phyloP scores from a whole-genome alignment of 37 sponge, comb jelly and placozoan genomes.

The Agelas oroides region DNA sequence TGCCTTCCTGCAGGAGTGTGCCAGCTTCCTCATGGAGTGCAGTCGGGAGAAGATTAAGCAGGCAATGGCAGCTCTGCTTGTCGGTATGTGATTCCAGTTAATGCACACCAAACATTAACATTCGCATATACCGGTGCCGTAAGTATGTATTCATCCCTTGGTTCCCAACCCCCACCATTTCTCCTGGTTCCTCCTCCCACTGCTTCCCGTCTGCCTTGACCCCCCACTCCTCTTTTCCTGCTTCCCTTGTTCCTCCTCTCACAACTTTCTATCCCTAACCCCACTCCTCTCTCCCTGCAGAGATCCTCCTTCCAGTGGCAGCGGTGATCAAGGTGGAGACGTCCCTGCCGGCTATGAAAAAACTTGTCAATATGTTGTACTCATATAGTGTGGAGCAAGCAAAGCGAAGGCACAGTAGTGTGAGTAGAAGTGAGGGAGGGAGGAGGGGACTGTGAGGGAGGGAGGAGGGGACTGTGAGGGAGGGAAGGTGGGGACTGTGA shows the following conservation, averaged over 20 bases:
- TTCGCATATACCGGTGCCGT: no score
- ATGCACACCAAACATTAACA: no score
- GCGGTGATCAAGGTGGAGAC: slow-evolving; percentile 84
- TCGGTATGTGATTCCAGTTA: slow-evolving; percentile 7
- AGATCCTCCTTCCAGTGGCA: slow-evolving; percentile 92
- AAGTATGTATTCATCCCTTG: no score
- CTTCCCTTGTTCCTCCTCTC: no score
- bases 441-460: background rate
- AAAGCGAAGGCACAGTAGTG: slow-evolving; percentile 71
- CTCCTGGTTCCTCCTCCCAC: no score
- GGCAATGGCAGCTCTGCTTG: slow-evolving; percentile 83
- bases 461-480: background rate
- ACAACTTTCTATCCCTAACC: no score
- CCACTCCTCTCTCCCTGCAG: slow-evolving; percentile 2
- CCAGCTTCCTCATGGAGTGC: slow-evolving; percentile 77
- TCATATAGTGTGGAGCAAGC: slow-evolving; percentile 77
- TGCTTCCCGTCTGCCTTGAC: no score
- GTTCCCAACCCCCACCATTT: no score
- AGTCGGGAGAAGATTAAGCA: slow-evolving; percentile 67
- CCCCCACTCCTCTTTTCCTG: no score
- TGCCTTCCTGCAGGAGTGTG: slow-evolving; percentile 93
- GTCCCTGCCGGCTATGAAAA: slow-evolving; percentile 89
- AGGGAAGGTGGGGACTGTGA: background rate
- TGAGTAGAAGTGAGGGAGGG: slow-evolving; percentile 17
- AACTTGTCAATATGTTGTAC: slow-evolving; percentile 92